These are phyloP conservation scores for Choreutis nemorana DNA, from an alignment of 2,888 invertebrate species.

Conservation along the genomic window DNA sequence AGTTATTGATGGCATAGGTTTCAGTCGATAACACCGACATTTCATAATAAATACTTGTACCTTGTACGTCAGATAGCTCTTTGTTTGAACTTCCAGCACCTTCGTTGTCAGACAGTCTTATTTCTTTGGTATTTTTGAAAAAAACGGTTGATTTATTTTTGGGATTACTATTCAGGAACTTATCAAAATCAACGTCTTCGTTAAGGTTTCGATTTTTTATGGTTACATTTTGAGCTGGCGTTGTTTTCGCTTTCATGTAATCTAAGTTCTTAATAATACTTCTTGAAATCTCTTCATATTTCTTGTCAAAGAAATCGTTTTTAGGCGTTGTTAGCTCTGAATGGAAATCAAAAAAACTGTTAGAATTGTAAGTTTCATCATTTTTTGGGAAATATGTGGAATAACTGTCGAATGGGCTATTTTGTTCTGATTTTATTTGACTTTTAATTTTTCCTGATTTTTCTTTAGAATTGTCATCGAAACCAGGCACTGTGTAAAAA, in stretches of 20 bases:
- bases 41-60: constrained; percentile 61
- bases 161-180: constrained; percentile 50
- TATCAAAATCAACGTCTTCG: constrained; percentile 46
- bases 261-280: constrained; percentile 61
- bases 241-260: constrained; percentile 30
- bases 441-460: too few species aligned
- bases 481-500: constrained; percentile 58
- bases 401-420: constrained; percentile 32
- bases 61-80: constrained; percentile 53
- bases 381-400: constrained; percentile 37
- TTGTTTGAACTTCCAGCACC: constrained; percentile 40
- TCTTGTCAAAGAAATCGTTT: constrained; percentile 61
- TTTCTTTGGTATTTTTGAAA: constrained; percentile 64
- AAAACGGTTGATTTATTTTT: constrained; percentile 53
- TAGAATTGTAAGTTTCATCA: constrained; percentile 34
- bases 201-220: constrained; percentile 32
- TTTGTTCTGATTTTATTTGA: constrained; percentile 33
- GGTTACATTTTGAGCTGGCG: constrained; percentile 29
- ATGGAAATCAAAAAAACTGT: constrained; percentile 43
- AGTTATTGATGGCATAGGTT: constrained; percentile 43
- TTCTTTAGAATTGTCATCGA: constrained; percentile 30
- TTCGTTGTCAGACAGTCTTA: constrained; percentile 50
- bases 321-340: constrained; percentile 61
- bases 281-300: constrained; percentile 55
- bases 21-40: constrained; percentile 58